These are phyloP conservation scores for Micrasema minimum DNA, from an alignment of 1,140 invertebrate genomes.

Conservation along the genomic window DNA sequence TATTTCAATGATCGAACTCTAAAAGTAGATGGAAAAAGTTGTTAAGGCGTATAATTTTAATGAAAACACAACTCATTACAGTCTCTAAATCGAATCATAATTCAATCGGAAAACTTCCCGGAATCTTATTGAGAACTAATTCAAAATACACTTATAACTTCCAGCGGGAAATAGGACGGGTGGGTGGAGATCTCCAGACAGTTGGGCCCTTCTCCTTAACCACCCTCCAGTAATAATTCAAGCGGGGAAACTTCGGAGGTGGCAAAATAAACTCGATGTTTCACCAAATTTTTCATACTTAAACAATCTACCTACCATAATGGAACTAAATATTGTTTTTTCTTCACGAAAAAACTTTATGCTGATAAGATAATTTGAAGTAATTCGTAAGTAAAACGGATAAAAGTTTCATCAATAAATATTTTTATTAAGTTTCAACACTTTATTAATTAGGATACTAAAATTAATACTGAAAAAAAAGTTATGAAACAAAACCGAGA, in stretches of 20 bases:
- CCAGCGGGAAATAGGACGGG: too few relatives aligned
- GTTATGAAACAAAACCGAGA: too few relatives aligned
- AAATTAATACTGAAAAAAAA: too few relatives aligned
- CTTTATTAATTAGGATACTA: too few relatives aligned
- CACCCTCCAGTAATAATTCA: conserved; percentile 17
- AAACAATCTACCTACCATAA: conserved; percentile 23
- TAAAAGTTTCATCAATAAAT: too few relatives aligned
- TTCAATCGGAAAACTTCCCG: conserved; percentile 38
- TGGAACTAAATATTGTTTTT: too few relatives aligned
- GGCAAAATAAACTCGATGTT: conserved; percentile 28
- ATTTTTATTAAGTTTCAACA: too few relatives aligned
- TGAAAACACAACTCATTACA: conserved; percentile 33
- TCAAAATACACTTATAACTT: conserved; percentile 45
- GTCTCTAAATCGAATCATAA: conserved; percentile 36
- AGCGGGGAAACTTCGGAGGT: conserved; percentile 29
- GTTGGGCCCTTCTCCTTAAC: background rate
- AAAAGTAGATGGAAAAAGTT: background rate
- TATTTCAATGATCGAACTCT: background rate
- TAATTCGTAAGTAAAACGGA: too few relatives aligned
- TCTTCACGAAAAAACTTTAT: too few relatives aligned
- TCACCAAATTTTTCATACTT: conserved; percentile 14
- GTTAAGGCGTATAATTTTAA: conserved; percentile 25
- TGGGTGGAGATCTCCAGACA: conserved; percentile 23
- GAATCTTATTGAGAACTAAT: conserved; percentile 43
- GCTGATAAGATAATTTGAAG: too few relatives aligned